Conservation (phyloP, 2,888 invertebrate genomes). For the Orthosia cruda region DNA sequence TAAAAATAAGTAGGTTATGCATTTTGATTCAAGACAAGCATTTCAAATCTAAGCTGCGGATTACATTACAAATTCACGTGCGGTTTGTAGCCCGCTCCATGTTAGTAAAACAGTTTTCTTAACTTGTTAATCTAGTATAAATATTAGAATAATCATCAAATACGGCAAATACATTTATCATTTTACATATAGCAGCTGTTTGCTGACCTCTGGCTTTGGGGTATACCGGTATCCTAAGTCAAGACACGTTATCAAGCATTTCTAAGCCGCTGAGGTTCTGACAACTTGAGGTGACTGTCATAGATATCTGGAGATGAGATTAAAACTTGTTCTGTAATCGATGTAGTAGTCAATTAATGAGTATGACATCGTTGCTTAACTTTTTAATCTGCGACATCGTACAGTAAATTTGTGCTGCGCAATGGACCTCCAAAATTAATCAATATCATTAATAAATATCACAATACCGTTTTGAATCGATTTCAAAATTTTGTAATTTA, state of each 20-base stretch:
- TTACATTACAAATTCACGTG: background rate
- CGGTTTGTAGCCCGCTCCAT: background rate
- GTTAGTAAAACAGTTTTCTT: background rate
- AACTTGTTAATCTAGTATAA: too few species aligned
- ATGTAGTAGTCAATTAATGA: slow-evolving; percentile 13
- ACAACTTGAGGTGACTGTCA: slow-evolving; percentile 26
- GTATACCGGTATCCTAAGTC: slow-evolving; percentile 15
- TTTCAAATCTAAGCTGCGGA: background rate
- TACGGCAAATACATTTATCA: background rate
- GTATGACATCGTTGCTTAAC: slow-evolving; percentile 37
- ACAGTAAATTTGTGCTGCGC: slow-evolving; percentile 6
- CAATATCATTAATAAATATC: slow-evolving; percentile 22
- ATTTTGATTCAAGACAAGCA: background rate
- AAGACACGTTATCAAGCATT: slow-evolving; percentile 18
- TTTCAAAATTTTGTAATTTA: slow-evolving; percentile 35
- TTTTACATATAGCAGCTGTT: background rate
- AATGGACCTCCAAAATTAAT: slow-evolving; percentile 35
- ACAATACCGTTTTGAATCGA: slow-evolving; percentile 25
- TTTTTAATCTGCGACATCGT: slow-evolving; percentile 7
- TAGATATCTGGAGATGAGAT: slow-evolving; percentile 31
- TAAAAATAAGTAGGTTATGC: slow-evolving; percentile 26
- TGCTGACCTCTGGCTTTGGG: background rate
- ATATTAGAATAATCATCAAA: too few species aligned
- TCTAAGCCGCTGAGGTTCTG: slow-evolving; percentile 19
- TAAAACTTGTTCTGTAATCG: slow-evolving; percentile 36